Conservation (phyloP, 2,797 vertebrate genomes). For the Gallinago stenura region DNA sequence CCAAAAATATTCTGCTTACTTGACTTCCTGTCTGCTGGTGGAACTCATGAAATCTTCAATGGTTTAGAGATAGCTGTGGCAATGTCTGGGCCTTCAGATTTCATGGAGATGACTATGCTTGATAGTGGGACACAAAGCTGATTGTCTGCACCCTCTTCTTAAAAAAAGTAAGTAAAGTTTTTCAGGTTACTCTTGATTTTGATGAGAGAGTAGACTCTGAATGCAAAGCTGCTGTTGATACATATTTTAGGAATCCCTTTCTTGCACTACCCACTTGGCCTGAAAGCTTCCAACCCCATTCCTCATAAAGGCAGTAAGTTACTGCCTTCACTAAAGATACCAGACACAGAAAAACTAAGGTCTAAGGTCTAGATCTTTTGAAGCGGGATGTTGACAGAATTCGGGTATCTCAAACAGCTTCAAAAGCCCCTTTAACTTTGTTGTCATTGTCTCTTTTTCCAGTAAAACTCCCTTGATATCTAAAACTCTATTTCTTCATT, state of each 20-base stretch:
- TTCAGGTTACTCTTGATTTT: neutral
- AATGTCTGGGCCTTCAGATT: neutral
- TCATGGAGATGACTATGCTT: neutral
- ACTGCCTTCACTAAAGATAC: accelerated
- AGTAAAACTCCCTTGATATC: neutral
- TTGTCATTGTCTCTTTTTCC: neutral
- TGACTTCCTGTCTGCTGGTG: neutral
- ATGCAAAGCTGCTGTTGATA: neutral
- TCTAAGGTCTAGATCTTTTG: too few relatives aligned
- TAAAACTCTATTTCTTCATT: neutral
- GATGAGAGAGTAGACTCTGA: neutral
- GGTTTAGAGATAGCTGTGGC: neutral
- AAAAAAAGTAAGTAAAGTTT: neutral
- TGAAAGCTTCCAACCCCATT: neutral
- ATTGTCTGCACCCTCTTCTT: neutral
- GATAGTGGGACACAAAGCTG: neutral
- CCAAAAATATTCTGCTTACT: neutral
- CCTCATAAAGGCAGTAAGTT: neutral
- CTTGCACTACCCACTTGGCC: neutral
- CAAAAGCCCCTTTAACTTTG: neutral
- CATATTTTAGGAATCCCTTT: neutral
- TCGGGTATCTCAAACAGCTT: neutral
- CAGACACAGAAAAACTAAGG: neutral
- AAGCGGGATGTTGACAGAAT: neutral
- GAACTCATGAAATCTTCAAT: neutral